Evolutionary conservation across 64 coral and sea anemone species (phyloP), one percentile per base, ranked within the genome.

Genomic region (Trachythela sp.): DNA sequence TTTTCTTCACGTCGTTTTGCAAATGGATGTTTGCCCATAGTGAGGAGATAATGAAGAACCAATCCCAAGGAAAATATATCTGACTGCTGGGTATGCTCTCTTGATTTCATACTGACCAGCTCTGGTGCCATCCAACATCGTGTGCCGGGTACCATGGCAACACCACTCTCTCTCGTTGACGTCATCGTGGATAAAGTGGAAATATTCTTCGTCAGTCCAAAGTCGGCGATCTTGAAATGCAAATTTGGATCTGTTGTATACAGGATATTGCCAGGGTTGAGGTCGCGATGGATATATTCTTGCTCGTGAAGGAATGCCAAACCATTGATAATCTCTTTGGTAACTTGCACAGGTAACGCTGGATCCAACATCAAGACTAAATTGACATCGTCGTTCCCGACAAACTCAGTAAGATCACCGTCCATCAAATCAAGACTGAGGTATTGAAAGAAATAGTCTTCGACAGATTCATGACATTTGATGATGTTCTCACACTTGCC

Each of bases 241-340:
- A 45, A 11, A 6, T 45, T 45, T 6, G 11, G 42, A 45, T 45
- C 42, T 4, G 42, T 45, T 45, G 42, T 45, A 11, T 45, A 45
- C 42, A 45, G 11, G 42, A 45, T 45, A 11, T 45, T 45, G 4
- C 85, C 48, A 22, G 90, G 90, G 75, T 91, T 91, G 26, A 91
- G 48, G 31, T 91, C 90, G 8, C 90, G 58, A 75, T 91, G 91
- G 38, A 92, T 22, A 38, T 88, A 77, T 39, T 88, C 29, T 14
- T 84, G 45, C 1, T 92, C 10, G 75, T 80, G 75, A 35, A 80
- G 30, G 30, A 80, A 80, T 11, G 37, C 75, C 34, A 80, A 35
- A 39, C 75, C 75, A 2, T 80, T 80, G 33, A 80, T 15, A 39
- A 80, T 80, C 8, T 80, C 15, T 39, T 37, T 35, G 33, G 27